These are phyloP conservation scores for Steatocranus sp. DNA, from an alignment of 2,797 vertebrate species.

Conservation along the genomic window DNA sequence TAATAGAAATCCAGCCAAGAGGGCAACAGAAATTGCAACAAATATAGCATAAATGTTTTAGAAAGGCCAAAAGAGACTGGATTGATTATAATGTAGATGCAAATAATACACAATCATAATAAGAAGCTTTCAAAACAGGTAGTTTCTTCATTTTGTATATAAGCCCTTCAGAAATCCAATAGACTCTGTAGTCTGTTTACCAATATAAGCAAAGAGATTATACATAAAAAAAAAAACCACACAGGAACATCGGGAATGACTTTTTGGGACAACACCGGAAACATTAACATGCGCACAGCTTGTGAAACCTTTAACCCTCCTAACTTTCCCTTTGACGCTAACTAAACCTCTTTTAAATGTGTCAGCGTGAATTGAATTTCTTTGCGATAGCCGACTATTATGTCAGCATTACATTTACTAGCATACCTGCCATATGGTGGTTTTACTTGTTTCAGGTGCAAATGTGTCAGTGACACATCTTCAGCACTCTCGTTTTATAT, in stretches of 20 bases:
- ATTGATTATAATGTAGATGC: not conserved
- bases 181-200: not conserved
- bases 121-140: not conserved
- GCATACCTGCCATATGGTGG: conserved; percentile 2
- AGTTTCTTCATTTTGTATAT: not conserved
- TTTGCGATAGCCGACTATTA: conserved; percentile 13
- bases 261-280: not conserved
- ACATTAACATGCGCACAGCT: conserved; percentile 4
- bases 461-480: not conserved
- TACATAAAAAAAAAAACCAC: not conserved
- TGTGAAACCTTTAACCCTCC: conserved; percentile 12
- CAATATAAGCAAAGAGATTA: not conserved
- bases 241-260: not conserved
- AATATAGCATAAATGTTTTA: not conserved
- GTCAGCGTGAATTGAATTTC: not conserved
- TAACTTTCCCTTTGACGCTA: conserved; percentile 3
- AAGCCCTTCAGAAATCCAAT: not conserved
- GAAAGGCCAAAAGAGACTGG: not conserved
- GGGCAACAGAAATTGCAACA: not conserved
- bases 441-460: conserved; percentile 41
- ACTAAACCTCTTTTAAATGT: conserved; percentile 30
- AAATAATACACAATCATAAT: not conserved
- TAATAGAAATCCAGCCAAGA: not conserved
- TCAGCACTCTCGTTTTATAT: not conserved
- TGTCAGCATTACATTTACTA: conserved; percentile 24